Conservation (phyloP, 2,797 vertebrate genomes). For the Vultur gryphus region DNA sequence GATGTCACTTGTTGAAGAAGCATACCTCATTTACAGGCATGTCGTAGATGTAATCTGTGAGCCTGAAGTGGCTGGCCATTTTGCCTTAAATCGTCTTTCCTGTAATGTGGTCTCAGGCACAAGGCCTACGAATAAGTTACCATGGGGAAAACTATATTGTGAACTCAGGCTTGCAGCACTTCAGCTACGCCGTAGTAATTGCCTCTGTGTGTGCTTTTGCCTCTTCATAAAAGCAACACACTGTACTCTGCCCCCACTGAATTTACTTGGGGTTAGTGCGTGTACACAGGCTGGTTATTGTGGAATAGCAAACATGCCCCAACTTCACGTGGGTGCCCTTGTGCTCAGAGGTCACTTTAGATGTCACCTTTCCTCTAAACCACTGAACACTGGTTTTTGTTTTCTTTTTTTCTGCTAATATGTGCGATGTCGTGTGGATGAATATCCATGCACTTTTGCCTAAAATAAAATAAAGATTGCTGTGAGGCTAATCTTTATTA, state of each 20-base stretch:
- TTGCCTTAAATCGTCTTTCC: background rate
- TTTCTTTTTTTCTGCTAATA: background rate
- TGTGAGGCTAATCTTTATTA: background rate
- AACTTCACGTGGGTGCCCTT: background rate
- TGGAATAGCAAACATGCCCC: background rate
- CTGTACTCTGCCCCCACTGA: background rate
- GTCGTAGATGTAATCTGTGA: background rate
- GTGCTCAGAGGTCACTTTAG: background rate
- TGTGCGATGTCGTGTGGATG: fast-evolving
- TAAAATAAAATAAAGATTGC: background rate
- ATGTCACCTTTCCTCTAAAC: background rate
- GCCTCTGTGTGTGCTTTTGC: background rate
- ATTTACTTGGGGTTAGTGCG: background rate
- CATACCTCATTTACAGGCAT: background rate
- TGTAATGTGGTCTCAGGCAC: background rate
- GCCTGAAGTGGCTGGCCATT: background rate
- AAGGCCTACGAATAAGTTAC: background rate
- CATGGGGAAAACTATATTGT: background rate
- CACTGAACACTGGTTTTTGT: background rate
- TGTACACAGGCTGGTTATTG: background rate
- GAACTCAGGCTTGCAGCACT: background rate
- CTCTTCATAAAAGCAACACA: background rate
- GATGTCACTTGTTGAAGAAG: background rate
- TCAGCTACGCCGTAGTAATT: background rate
- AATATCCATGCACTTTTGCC: background rate